Evolutionary conservation across 35 echinoderm and acorn worm genomes (phyloP), one percentile per base, ranked within the genome.

Genomic region (Anneissia japonica): DNA sequence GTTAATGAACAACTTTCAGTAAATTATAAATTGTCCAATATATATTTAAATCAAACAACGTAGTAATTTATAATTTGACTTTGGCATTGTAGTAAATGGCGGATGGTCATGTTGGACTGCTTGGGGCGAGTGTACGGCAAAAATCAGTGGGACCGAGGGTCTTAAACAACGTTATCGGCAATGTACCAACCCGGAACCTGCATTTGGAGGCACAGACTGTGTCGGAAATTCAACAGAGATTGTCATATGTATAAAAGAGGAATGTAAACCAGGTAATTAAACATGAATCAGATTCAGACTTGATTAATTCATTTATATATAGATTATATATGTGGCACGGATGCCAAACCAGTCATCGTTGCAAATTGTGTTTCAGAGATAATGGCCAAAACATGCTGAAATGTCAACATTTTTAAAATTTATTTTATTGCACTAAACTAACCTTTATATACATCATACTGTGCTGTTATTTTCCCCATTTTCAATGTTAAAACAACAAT

Each of bases 51-150:
- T n/a, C n/a, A n/a, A n/a, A n/a, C n/a, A n/a, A n/a, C n/a, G n/a
- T n/a, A n/a, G n/a, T n/a, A n/a, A n/a, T n/a, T n/a, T n/a, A n/a
- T n/a, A n/a, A n/a, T n/a, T n/a, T 34, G 30, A 9, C 5, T 75
- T 0, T 89, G 56, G 31, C 73, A 21, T 90, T 83, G 21, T 74
- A 95, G 94, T 97, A 30, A 81, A 93, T 51, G 94, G 94, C 46
- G 84, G 87, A 33, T 97, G 94, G 94, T 51, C 79, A 33, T 93
- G 91, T 77, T 97, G 94, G 94, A 73, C 84, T 30, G 84, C 86
- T 13, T 97, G 87, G 87, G 56, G 46, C 0, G 94, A 93, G 7
- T 97, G 94, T 76, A 90, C 91, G 13, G 91, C 75, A 11, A n/a
- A n/a, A n/a, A 87, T 79, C 30, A 90, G 91, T 45, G 94, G 91